Evolutionary conservation across 2,888 invertebrate genomes (phyloP), one percentile per base, ranked within the genome.

Genomic region (Timema cristinae): DNA sequence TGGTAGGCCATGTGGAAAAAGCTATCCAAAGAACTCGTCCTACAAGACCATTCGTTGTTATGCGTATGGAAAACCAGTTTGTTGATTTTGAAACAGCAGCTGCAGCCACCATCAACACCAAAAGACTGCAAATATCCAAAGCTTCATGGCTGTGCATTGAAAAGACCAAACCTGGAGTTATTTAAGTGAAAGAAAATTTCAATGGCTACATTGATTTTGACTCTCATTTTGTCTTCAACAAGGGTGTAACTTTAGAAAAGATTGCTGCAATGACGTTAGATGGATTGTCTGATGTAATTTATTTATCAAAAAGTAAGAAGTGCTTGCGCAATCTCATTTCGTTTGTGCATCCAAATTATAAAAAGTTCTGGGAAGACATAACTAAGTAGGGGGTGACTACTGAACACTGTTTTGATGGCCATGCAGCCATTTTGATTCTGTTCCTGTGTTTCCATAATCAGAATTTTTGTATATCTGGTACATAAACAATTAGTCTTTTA

Each of bases 261-360:
- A 6, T 1, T 11, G 1, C 5, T 2, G 4, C 1, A 4, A 56
- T 6, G 56, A 13, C 16, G 5, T 56, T 56, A 56, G 7, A 56
- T 56, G 56, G 56, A 15, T 56, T 56, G 56, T 16, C 56, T 56
- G 56, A 16, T 56, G 16, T 56, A 56, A 1, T 56, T 56, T 2
- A 5, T 7, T 16, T 56, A 15, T 56, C 56, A 56, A 1, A 56
- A 56, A 56, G 56, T 11, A 56, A n/a, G n/a, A n/a, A n/a, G n/a
- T n/a, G n/a, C n/a, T n/a, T n/a, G n/a, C n/a, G n/a, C n/a, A n/a
- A n/a, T n/a, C n/a, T n/a, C n/a, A n/a, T n/a, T n/a, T n/a, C n/a
- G n/a, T 56, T 56, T 56, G 56, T 56, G 56, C 9, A 56, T 56
- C 56, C 56, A n/a, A 56, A 56, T 7, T 56, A 56, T 16, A n/a